These are phyloP conservation scores for Himalopsyche tibetana DNA, from an alignment of 2,888 invertebrate species.

Conservation along the genomic window DNA sequence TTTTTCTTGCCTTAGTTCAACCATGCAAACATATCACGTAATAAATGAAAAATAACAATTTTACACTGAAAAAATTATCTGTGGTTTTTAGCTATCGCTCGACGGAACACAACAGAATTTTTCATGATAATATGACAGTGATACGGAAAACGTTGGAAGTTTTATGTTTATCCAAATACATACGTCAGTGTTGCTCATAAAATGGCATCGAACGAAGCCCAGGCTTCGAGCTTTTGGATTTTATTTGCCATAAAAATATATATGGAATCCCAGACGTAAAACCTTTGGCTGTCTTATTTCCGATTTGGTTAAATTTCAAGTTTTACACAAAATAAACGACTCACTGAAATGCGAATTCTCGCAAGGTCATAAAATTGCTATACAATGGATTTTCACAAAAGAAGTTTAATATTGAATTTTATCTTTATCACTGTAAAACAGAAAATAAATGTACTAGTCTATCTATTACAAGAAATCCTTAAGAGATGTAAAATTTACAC, in stretches of 20 bases:
- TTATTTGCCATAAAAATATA: slow-evolving; percentile 12
- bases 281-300: neutral
- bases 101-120: neutral
- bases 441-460: too few species aligned
- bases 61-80: too few species aligned
- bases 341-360: neutral
- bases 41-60: too few species aligned
- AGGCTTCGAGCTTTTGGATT: neutral
- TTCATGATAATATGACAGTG: neutral
- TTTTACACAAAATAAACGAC: neutral
- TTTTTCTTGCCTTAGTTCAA: too few species aligned
- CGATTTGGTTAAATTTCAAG: neutral
- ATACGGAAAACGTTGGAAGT: neutral
- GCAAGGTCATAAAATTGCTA: too few species aligned
- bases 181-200: neutral
- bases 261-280: slow-evolving; percentile 4
- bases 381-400: too few species aligned
- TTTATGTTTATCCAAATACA: slow-evolving; percentile 1
- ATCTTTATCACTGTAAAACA: too few species aligned
- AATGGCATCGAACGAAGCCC: neutral
- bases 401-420: too few species aligned
- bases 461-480: too few species aligned
- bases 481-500: too few species aligned
- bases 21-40: too few species aligned
- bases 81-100: neutral